Conservation (phyloP, 30 jellyfish, hydroid and myxozoan species). For the Nemopilema nomurai region DNA sequence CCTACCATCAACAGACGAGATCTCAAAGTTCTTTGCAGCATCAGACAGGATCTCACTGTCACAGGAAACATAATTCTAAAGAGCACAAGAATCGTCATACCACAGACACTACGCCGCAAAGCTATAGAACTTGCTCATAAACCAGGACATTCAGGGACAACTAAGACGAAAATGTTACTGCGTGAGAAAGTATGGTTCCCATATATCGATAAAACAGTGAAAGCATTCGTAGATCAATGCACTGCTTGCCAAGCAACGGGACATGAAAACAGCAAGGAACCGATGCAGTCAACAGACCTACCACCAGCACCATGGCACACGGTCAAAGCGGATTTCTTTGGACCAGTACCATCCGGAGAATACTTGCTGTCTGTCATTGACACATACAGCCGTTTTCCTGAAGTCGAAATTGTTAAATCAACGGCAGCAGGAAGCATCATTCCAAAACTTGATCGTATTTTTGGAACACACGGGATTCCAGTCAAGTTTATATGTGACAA, state of each 20-base stretch:
- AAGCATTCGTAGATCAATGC: conserved; percentile 19
- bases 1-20: no score
- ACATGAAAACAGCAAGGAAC: conserved; percentile 13
- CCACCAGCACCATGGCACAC: conserved; percentile 60
- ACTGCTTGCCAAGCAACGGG: conserved; percentile 42
- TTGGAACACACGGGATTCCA: no score
- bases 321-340: conserved; percentile 42
- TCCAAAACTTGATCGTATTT: no score
- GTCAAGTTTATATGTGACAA: no score
- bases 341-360: conserved; percentile 55
- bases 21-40: no score
- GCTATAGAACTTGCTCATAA: conserved; percentile 32
- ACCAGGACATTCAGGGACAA: conserved; percentile 30
- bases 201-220: conserved; percentile 6
- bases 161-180: conserved; percentile 5
- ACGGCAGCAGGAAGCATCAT: no score
- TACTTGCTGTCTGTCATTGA: conserved; percentile 38
- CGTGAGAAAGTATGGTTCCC: conserved; percentile 24
- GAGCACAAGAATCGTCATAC: no score
- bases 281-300: conserved; percentile 28
- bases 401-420: no score
- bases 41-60: no score
- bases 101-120: conserved; percentile 12
- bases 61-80: no score
- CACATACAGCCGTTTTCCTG: no score